Percentiles rank a stretch among this genome's conserved stretches.
These are phyloP conservation scores for Chrysomela aeneicollis DNA, from an alignment of 2,888 invertebrate genomes.

Conservation along the genomic window DNA sequence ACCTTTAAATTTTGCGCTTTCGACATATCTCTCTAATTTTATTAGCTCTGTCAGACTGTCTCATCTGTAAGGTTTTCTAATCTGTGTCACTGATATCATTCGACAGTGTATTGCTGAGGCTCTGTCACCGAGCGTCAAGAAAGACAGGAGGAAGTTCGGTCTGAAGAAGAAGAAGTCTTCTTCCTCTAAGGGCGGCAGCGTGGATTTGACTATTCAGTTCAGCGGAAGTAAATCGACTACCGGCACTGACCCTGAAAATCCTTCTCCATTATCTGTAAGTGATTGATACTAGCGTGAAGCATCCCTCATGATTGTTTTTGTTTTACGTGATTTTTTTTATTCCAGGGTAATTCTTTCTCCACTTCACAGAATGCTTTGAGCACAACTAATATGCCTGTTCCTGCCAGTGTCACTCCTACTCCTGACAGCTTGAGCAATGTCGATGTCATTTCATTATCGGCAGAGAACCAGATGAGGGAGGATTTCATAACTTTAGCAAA, in stretches of 20 bases:
- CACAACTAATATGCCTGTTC: slow-evolving; percentile 48
- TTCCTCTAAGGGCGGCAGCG: slow-evolving; percentile 67
- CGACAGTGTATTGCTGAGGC: slow-evolving; percentile 34
- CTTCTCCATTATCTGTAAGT: slow-evolving; percentile 61
- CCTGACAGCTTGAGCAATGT: slow-evolving; percentile 66
- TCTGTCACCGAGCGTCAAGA: slow-evolving; percentile 68
- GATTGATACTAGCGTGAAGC: slow-evolving; percentile 13
- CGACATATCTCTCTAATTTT: too few species aligned
- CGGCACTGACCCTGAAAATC: slow-evolving; percentile 57
- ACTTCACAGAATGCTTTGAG: slow-evolving; percentile 51
- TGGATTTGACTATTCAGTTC: slow-evolving; percentile 65
- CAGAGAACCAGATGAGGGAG: slow-evolving; percentile 59
- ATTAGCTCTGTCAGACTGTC: too few species aligned
- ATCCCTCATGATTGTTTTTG: not conserved
- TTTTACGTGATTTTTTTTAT: slow-evolving; percentile 20
- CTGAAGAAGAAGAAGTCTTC: slow-evolving; percentile 70
- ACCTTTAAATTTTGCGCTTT: too few species aligned
- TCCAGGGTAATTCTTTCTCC: slow-evolving; percentile 54
- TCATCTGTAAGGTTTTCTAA: too few species aligned
- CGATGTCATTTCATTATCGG: slow-evolving; percentile 58
- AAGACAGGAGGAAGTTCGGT: slow-evolving; percentile 74
- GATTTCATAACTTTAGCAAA: slow-evolving; percentile 76
- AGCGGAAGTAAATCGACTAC: slow-evolving; percentile 51
- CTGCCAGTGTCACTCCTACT: slow-evolving; percentile 61
- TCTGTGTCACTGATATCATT: not conserved